Percentiles rank a stretch among this genome's conserved stretches.
These are phyloP conservation scores for Gobio occitaniae DNA, from an alignment of 2,797 vertebrate species.

Conservation along the genomic window DNA sequence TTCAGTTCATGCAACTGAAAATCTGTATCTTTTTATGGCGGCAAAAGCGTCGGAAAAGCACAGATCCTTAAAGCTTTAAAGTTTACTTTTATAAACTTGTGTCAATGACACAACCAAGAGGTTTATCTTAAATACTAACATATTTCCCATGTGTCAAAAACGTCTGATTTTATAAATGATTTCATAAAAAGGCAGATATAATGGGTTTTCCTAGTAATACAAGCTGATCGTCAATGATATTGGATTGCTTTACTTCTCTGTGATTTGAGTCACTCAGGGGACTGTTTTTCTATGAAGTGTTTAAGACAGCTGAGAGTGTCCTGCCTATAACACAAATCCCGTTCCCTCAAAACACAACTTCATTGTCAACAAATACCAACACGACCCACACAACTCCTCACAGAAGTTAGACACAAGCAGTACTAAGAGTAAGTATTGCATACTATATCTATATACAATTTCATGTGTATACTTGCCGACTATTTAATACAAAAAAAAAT, in stretches of 20 bases:
- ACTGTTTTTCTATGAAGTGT: conserved; percentile 3
- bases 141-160: conserved; percentile 19
- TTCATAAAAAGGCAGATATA: conserved; percentile 16
- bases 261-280: conserved; percentile 3
- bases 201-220: not conserved
- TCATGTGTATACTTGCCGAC: not conserved
- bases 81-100: conserved; percentile 22
- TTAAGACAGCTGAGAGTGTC: conserved; percentile 24
- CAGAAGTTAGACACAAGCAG: not conserved
- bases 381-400: not conserved
- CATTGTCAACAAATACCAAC: not conserved
- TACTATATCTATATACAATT: not conserved
- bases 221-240: not conserved
- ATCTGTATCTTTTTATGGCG: not conserved
- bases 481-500: not conserved
- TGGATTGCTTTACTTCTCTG: conserved; percentile 20
- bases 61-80: not conserved
- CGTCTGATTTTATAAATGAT: not conserved
- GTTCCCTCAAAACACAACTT: conserved; percentile 23
- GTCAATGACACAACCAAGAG: not conserved
- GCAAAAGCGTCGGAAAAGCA: not conserved
- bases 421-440: not conserved
- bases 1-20: not conserved
- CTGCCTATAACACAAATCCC: conserved; percentile 2
- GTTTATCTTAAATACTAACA: conserved; percentile 15